Conservation (phyloP, 2,888 invertebrate species). For the Phania funesta region DNA sequence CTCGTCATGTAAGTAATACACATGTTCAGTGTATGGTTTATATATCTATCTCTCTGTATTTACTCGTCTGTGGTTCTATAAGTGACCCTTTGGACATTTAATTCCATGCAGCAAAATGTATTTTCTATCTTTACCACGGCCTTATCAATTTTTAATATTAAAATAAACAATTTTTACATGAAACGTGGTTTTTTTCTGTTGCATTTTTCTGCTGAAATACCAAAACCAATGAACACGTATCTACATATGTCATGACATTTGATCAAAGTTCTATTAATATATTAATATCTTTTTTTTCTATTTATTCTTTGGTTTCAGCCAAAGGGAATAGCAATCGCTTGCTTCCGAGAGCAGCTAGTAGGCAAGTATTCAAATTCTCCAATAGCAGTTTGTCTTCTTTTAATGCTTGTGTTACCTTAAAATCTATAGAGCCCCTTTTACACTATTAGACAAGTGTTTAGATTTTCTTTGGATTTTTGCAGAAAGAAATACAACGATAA, state of each 20-base stretch:
- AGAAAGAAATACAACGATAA: too few species aligned
- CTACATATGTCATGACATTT: slow-evolving; percentile 37
- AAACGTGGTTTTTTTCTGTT: neutral
- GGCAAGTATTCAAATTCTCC: too few species aligned
- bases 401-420: too few species aligned
- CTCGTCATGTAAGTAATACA: slow-evolving; percentile 8
- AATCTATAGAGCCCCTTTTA: too few species aligned
- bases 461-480: too few species aligned
- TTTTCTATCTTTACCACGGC: neutral
- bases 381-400: too few species aligned
- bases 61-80: too few species aligned
- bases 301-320: neutral
- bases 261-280: neutral
- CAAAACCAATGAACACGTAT: too few species aligned
- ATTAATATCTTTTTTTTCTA: neutral
- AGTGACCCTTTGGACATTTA: slow-evolving; percentile 12
- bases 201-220: neutral
- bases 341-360: neutral
- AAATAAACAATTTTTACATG: neutral
- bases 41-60: too few species aligned
- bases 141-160: slow-evolving; percentile 1
- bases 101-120: neutral
- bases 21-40: neutral
- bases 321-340: neutral
- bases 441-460: too few species aligned